These are phyloP conservation scores for Rhinichthys osculus DNA, from an alignment of 2,797 vertebrate species.

Conservation along the genomic window DNA sequence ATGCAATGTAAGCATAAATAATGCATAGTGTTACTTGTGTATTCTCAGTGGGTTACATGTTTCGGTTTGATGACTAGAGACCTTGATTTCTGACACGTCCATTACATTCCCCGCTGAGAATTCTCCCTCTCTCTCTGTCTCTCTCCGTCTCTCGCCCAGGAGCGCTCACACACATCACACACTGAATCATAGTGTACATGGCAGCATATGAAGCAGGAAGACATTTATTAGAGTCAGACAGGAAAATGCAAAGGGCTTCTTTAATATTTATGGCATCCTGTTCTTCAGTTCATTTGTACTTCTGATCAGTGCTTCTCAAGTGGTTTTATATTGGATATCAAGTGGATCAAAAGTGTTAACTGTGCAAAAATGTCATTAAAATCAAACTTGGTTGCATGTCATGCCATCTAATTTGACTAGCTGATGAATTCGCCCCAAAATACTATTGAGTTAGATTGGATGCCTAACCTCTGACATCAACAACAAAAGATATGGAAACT, in stretches of 20 bases:
- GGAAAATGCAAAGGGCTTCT: conserved; percentile 70
- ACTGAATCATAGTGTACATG: conserved; percentile 68
- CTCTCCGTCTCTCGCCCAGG: conserved; percentile 53
- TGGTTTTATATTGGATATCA: not conserved
- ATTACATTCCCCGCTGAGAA: conserved; percentile 31
- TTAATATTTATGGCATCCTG: conserved; percentile 74
- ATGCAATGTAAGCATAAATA: conserved; percentile 1
- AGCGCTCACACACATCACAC: conserved; percentile 66
- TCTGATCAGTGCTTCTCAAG: conserved; percentile 3
- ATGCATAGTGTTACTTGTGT: conserved; percentile 1
- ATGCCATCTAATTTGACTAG: not conserved
- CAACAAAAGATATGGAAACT: not conserved
- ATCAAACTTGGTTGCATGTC: not conserved
- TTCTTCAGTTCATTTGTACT: conserved; percentile 28
- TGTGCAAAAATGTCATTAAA: not conserved
- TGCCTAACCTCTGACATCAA: not conserved
- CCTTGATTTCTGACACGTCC: conserved; percentile 54
- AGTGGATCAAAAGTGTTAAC: not conserved
- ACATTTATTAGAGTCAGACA: conserved; percentile 70
- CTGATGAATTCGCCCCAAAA: not conserved
- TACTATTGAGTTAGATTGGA: not conserved
- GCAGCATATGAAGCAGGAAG: conserved; percentile 69
- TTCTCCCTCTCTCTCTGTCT: not conserved
- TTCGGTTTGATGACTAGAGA: conserved; percentile 47
- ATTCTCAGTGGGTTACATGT: conserved; percentile 40